Percentiles rank a stretch among this genome's conserved stretches.
Conservation (phyloP, 1,140 invertebrate species). For the Agraylea sexmaculata region DNA sequence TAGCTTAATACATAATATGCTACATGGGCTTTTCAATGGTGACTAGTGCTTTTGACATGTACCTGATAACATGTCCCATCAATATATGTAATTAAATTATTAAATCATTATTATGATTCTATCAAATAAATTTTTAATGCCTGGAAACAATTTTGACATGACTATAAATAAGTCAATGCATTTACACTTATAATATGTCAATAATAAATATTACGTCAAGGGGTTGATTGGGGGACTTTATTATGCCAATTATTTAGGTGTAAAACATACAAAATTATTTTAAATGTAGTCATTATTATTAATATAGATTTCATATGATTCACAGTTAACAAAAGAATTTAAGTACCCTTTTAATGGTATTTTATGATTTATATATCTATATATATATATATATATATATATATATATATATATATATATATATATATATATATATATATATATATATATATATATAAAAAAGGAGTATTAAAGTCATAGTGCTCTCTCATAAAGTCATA, state of each 20-base stretch:
- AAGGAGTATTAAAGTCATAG: not conserved
- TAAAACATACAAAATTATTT: not conserved
- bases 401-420: slow-evolving; percentile 6
- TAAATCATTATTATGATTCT: too few relatives aligned
- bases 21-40: too few relatives aligned
- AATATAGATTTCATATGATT: not conserved
- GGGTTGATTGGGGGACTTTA: not conserved
- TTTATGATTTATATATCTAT: not conserved
- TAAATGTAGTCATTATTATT: not conserved
- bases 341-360: not conserved
- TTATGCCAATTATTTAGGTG: not conserved
- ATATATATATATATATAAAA: slow-evolving; percentile 2
- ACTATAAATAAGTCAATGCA: too few relatives aligned
- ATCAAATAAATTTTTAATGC: too few relatives aligned
- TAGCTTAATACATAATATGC: too few relatives aligned
- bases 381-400: not conserved
- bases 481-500: not conserved
- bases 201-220: slow-evolving; percentile 7
- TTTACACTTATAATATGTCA: too few relatives aligned
- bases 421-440: slow-evolving; percentile 4
- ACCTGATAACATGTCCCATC: too few relatives aligned
- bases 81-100: too few relatives aligned
- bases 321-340: not conserved
- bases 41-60: too few relatives aligned
- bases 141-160: too few relatives aligned